Percentiles rank a stretch among this genome's conserved stretches.
phyloP scores from a whole-genome alignment of 1,140 invertebrate genomes.

The Drosophila mojavensis region DNA sequence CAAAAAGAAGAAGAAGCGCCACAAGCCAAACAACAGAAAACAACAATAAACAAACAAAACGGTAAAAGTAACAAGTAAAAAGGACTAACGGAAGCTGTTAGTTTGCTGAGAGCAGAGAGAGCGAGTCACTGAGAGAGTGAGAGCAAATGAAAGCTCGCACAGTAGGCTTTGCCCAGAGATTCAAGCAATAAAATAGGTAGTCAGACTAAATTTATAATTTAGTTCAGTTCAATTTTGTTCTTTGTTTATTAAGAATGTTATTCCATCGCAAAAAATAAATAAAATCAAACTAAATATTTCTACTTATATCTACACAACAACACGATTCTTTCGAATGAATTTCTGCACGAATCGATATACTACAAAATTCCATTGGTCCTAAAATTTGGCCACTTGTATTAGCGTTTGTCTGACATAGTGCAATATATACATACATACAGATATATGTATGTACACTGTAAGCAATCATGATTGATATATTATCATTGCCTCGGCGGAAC shows the following conservation, averaged over 20 bases:
- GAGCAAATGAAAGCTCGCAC: conserved; percentile 21
- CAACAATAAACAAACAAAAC: conserved; percentile 42
- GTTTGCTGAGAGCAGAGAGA: conserved; percentile 23
- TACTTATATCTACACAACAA: no score
- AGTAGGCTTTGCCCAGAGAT: conserved; percentile 23
- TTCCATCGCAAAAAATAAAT: no score
- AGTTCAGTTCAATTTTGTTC: background rate
- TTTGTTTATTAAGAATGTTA: background rate
- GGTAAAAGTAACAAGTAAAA: conserved; percentile 40
- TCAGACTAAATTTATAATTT: background rate
- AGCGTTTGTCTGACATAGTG: no score
- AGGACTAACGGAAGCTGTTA: conserved; percentile 43
- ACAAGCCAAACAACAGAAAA: conserved; percentile 8
- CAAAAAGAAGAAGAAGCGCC: conserved; percentile 28
- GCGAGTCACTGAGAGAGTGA: background rate
- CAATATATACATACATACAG: background rate
- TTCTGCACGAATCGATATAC: background rate
- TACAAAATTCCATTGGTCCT: conserved; percentile 7
- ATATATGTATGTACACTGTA: background rate
- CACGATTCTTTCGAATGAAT: background rate
- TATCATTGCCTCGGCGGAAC: conserved; percentile 73
- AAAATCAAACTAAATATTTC: background rate
- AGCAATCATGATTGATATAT: conserved; percentile 63
- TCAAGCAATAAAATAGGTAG: background rate
- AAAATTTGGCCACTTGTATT: no score